Conservation (phyloP, 2,888 invertebrate species). For the Mesorhabditis belari region DNA sequence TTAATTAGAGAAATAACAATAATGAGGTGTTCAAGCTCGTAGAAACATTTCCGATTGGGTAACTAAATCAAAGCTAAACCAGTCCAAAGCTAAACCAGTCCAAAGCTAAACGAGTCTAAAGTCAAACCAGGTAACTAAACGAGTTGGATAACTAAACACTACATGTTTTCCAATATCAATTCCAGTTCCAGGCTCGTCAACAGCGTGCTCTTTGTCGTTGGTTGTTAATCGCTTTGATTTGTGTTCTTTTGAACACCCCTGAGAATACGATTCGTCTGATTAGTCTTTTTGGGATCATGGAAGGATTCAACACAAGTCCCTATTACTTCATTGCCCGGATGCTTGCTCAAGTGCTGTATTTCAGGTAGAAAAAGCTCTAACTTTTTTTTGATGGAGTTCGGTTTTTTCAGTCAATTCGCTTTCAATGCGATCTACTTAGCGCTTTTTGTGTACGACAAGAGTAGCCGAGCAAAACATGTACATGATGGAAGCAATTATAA, state of each 20-base stretch:
- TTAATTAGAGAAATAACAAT: no score
- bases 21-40: no score
- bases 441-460: conserved; percentile 21
- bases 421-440: conserved; percentile 23
- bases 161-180: no score
- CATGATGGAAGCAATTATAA: conserved; percentile 1
- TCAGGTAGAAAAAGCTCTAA: conserved; percentile 15
- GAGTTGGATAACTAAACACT: no score
- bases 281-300: conserved; percentile 5
- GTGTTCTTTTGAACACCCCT: conserved; percentile 18
- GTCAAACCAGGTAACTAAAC: no score
- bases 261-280: conserved; percentile 16
- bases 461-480: conserved; percentile 6
- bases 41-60: no score
- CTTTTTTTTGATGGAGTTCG: no score
- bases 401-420: conserved; percentile 16
- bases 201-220: conserved; percentile 18
- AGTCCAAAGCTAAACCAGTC: no score
- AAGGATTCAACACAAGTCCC: not conserved
- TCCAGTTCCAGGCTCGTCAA: conserved; percentile 11
- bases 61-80: no score
- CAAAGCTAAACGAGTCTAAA: no score
- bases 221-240: conserved; percentile 17
- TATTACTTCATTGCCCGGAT: conserved; percentile 6
- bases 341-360: conserved; percentile 17